These are phyloP conservation scores for Netelia fuscicornis DNA, from an alignment of 2,888 invertebrate species.

Conservation along the genomic window DNA sequence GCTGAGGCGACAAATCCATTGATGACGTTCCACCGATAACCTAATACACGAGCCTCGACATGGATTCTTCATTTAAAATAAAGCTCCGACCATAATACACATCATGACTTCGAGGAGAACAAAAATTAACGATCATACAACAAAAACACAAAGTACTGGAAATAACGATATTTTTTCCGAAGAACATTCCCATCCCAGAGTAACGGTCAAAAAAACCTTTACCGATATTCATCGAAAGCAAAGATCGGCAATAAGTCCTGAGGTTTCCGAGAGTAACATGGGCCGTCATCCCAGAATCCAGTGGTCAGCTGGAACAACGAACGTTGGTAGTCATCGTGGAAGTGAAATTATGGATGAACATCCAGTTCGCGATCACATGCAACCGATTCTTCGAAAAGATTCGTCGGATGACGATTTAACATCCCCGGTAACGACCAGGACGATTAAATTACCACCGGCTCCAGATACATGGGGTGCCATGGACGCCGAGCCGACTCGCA, in stretches of 20 bases:
- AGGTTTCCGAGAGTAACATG: neutral
- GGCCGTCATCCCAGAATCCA: constrained; percentile 46
- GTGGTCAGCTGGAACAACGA: constrained; percentile 47
- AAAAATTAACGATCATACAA: neutral
- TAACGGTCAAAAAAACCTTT: constrained; percentile 62
- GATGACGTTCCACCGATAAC: constrained; percentile 27
- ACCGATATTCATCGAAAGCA: constrained; percentile 58
- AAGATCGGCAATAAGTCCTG: constrained; percentile 10
- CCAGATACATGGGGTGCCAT: constrained; percentile 66
- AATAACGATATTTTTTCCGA: neutral
- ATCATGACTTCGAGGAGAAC: constrained; percentile 35
- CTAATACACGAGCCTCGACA: constrained; percentile 1
- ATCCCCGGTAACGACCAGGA: neutral
- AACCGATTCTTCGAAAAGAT: constrained; percentile 27
- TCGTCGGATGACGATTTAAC: constrained; percentile 11
- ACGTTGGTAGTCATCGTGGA: constrained; percentile 26
- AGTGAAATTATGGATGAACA: neutral
- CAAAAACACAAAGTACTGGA: neutral
- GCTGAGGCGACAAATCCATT: constrained; percentile 26
- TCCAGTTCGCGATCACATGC: constrained; percentile 18
- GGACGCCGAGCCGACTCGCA: constrained; percentile 67
- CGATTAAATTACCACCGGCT: constrained; percentile 44
- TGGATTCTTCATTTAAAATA: constrained; percentile 8
- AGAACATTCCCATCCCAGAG: constrained; percentile 35
- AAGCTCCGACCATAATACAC: neutral